phyloP scores from a whole-genome alignment of 1,140 invertebrate species.

The Cyclargus thomasi region DNA sequence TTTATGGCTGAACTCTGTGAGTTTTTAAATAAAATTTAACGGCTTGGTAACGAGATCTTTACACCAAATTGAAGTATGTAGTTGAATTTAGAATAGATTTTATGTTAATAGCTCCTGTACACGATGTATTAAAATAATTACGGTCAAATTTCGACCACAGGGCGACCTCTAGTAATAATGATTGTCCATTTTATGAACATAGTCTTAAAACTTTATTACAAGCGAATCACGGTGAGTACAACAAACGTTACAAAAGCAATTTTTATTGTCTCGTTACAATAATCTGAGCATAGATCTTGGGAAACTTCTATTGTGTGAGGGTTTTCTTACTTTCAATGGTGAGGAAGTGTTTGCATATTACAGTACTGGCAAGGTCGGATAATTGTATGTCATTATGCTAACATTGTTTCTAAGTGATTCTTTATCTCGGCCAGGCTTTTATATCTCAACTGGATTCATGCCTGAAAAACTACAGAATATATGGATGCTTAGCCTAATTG shows the following conservation, averaged over 20 bases:
- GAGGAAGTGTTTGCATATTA: constrained; percentile 26
- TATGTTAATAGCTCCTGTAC: no score
- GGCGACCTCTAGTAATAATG: no score
- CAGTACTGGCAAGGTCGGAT: neutral
- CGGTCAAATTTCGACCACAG: no score
- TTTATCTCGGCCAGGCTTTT: neutral
- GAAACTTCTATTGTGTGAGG: constrained; percentile 23
- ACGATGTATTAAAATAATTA: no score
- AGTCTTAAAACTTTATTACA: neutral
- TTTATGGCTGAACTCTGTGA: no score
- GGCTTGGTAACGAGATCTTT: no score
- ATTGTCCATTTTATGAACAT: no score
- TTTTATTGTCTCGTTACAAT: neutral
- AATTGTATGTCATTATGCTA: neutral
- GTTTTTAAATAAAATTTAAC: no score
- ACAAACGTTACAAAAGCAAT: neutral
- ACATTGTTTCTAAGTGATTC: neutral
- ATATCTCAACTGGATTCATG: neutral
- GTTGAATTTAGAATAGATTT: no score
- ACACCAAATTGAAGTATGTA: no score
- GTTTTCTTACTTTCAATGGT: constrained; percentile 26
- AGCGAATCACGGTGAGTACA: constrained; percentile 13
- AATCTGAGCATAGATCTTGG: constrained; percentile 19
- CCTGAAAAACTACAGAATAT: no score
- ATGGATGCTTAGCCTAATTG: no score